These are phyloP conservation scores for Furcifer pardalis DNA, from an alignment of 2,797 vertebrate species.

Conservation along the genomic window DNA sequence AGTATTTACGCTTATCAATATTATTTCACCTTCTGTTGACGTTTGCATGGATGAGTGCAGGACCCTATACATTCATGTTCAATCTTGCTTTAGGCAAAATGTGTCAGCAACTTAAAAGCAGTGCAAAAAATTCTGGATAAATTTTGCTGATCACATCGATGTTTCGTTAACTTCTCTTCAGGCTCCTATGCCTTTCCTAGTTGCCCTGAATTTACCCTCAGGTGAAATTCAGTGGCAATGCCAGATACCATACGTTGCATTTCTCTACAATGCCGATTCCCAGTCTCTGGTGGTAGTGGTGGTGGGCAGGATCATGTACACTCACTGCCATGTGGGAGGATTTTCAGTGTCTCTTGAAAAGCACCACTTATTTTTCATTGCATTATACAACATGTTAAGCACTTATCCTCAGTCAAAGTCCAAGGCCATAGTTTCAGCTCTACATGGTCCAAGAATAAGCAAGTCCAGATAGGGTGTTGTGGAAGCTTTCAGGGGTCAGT, in stretches of 20 bases:
- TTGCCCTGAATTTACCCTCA: not conserved
- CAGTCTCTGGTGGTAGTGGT: not conserved
- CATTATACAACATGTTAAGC: no score
- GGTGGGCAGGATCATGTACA: not conserved
- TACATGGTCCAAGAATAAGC: no score
- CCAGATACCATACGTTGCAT: not conserved
- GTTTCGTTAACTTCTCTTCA: not conserved
- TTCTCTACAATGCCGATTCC: not conserved
- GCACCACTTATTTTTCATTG: not conserved
- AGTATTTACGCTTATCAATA: not conserved
- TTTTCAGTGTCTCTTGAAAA: not conserved
- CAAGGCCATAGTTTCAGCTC: no score
- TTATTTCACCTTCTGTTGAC: not conserved
- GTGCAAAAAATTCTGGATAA: not conserved
- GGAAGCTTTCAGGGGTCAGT: no score
- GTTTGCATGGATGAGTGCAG: not conserved
- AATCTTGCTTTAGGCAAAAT: not conserved
- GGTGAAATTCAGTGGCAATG: not conserved
- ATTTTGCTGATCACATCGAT: not conserved
- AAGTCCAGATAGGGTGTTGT: no score
- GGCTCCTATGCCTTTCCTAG: not conserved
- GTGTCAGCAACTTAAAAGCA: not conserved
- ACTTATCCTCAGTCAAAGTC: no score
- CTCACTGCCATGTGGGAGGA: not conserved
- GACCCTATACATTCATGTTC: not conserved